Percentiles rank a stretch among this genome's conserved stretches.
phyloP scores from a whole-genome alignment of 2,888 invertebrate genomes.

The Isotomurus palustris region DNA sequence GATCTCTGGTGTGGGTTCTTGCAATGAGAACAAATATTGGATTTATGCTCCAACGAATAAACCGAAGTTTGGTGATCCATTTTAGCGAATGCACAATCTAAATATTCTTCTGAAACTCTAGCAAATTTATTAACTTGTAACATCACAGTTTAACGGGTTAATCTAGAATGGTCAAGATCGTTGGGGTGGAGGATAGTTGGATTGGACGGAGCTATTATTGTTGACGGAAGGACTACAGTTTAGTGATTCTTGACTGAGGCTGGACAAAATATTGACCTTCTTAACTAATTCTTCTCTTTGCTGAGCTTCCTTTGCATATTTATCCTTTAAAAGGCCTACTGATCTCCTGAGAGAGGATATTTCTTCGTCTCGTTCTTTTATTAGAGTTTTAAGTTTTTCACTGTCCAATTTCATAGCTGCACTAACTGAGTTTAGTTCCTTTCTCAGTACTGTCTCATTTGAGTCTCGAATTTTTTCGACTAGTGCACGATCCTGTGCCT shows the following conservation, averaged over 20 bases:
- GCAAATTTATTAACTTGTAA: too few species aligned
- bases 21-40: background rate
- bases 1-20: background rate
- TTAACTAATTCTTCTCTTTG: constrained; percentile 22
- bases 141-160: too few species aligned
- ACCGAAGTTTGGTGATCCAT: background rate
- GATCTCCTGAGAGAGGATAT: constrained; percentile 25
- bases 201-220: too few species aligned
- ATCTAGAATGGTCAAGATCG: too few species aligned
- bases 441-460: constrained; percentile 21
- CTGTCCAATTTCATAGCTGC: constrained; percentile 21
- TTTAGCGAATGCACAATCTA: background rate
- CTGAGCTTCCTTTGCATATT: constrained; percentile 24
- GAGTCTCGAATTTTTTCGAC: constrained; percentile 26
- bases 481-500: constrained; percentile 16
- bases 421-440: constrained; percentile 18
- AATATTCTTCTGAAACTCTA: background rate
- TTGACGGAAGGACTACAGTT: background rate
- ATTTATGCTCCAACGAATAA: too few species aligned
- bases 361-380: constrained; percentile 31
- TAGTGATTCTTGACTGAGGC: constrained; percentile 13
- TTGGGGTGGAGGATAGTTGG: too few species aligned
- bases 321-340: constrained; percentile 21
- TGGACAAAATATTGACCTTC: constrained; percentile 21
- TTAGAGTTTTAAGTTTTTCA: constrained; percentile 17